Percentiles rank a stretch among this genome's conserved stretches.
phyloP scores from a whole-genome alignment of 2,797 vertebrate species.

The Neomorphus geoffroyi region DNA sequence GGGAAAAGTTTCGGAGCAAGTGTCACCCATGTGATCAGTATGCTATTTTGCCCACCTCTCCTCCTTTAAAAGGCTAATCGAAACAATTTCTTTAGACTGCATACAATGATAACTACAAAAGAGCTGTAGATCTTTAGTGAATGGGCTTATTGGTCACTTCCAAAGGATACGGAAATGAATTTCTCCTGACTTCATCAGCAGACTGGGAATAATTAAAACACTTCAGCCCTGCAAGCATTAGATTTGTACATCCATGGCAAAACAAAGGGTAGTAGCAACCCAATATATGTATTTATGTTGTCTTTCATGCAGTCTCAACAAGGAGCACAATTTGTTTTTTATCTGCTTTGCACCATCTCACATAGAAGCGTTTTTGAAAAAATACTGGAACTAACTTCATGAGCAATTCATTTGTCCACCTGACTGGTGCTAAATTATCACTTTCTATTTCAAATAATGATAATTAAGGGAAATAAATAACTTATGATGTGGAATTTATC shows the following conservation, averaged over 20 bases:
- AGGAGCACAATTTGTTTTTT: background rate
- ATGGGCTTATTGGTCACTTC: conserved; percentile 7
- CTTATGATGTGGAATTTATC: background rate
- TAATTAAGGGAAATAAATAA: background rate
- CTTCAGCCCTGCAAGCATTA: background rate
- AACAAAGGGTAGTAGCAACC: background rate
- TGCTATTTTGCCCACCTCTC: background rate
- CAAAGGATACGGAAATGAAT: background rate
- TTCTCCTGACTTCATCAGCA: background rate
- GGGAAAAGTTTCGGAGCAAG: background rate
- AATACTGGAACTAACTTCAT: background rate
- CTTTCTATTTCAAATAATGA: background rate
- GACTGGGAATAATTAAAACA: background rate
- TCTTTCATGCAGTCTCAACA: background rate
- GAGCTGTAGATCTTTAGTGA: background rate
- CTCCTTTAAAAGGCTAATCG: conserved; percentile 16
- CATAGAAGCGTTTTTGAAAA: background rate
- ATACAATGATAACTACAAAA: background rate
- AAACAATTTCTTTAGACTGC: conserved; percentile 22
- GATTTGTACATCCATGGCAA: background rate
- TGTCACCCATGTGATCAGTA: background rate
- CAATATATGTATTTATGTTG: background rate
- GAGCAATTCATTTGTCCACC: background rate
- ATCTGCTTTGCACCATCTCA: background rate
- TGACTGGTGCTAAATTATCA: background rate